These are phyloP conservation scores for Conus ventricosus DNA, from an alignment of 1,140 invertebrate species.

Conservation along the genomic window DNA sequence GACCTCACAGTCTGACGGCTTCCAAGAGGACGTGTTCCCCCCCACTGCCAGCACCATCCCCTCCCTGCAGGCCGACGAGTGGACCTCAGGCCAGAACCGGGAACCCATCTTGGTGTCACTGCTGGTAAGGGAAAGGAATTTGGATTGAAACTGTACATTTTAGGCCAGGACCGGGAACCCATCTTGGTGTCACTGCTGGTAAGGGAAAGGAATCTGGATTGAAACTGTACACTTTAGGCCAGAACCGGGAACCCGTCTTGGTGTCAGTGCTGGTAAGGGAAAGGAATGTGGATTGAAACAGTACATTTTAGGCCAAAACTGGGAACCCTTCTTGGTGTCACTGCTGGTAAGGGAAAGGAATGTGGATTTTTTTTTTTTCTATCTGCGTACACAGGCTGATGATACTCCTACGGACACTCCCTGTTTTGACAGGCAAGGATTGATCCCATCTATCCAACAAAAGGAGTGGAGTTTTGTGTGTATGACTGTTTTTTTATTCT, in stretches of 20 bases:
- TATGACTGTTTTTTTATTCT: too few relatives aligned
- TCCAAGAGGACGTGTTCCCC: slow-evolving; percentile 94
- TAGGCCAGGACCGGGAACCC: slow-evolving; percentile 87
- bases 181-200: slow-evolving; percentile 88
- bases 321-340: slow-evolving; percentile 87
- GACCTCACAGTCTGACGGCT: slow-evolving; percentile 80
- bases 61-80: slow-evolving; percentile 89
- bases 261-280: slow-evolving; percentile 85
- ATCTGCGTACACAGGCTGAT: too few relatives aligned
- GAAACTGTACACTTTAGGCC: slow-evolving; percentile 90
- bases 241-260: slow-evolving; percentile 86
- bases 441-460: too few relatives aligned
- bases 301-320: slow-evolving; percentile 90
- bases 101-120: slow-evolving; percentile 89
- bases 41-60: slow-evolving; percentile 90
- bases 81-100: slow-evolving; percentile 89
- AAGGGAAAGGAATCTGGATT: slow-evolving; percentile 55
- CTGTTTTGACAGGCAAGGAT: too few relatives aligned
- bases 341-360: slow-evolving; percentile 79
- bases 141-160: slow-evolving; percentile 82
- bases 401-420: too few relatives aligned
- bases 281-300: slow-evolving; percentile 65
- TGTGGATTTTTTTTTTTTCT: too few relatives aligned
- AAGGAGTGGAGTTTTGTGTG: too few relatives aligned
- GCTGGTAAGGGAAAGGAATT: slow-evolving; percentile 76